These are phyloP conservation scores for Brotogeris chrysoptera DNA, from an alignment of 2,797 vertebrate genomes.

Conservation along the genomic window DNA sequence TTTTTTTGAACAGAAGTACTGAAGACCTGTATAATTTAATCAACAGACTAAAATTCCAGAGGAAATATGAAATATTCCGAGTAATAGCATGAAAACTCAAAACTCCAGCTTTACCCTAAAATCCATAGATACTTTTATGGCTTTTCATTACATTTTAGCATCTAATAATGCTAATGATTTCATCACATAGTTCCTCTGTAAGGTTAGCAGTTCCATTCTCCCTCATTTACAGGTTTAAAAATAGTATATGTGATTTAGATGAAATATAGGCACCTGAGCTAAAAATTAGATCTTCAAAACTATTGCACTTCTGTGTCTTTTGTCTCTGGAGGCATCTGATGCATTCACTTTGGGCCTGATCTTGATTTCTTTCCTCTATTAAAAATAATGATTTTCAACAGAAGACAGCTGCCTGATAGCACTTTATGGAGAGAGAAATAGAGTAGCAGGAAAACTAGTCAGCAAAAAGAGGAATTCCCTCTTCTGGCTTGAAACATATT, in stretches of 20 bases:
- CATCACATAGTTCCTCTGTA: neutral
- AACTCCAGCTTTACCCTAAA: neutral
- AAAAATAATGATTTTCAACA: neutral
- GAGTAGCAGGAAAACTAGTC: neutral
- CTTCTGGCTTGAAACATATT: neutral
- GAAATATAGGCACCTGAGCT: neutral
- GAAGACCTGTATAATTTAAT: neutral
- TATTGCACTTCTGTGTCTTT: neutral
- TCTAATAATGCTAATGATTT: neutral
- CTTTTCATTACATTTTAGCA: neutral
- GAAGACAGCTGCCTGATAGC: neutral
- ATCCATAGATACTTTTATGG: neutral
- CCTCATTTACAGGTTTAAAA: neutral
- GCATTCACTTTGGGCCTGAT: neutral
- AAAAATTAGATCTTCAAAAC: neutral
- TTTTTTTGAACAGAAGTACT: neutral
- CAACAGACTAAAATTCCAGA: neutral
- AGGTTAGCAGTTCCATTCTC: neutral
- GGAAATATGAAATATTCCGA: neutral
- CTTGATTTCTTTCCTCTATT: neutral
- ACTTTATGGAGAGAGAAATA: neutral
- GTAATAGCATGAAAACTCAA: neutral
- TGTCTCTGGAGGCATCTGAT: neutral
- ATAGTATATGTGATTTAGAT: rapidly evolving
- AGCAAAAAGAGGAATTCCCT: neutral